Evolutionary conservation across 92 coral and sea anemone species (phyloP), one percentile per base, ranked within the genome.

Genomic region (Siderastrea siderea): DNA sequence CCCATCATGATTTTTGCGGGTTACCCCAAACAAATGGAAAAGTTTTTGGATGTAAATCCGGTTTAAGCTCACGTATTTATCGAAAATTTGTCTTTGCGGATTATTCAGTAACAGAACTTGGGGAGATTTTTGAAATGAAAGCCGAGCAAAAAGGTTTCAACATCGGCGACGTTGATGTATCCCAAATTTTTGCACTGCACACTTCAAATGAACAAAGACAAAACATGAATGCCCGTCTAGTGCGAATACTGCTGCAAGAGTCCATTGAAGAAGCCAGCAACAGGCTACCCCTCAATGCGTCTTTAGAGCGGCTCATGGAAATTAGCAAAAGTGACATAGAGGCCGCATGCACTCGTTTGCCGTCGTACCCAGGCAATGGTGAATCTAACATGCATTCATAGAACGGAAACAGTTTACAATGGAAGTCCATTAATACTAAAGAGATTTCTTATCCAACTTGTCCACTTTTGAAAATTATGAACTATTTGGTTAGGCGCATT

Each of bases 1-100:
- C 89, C 93, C 0, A 86, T 84, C 2, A 90, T 90, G 90, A 90
- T 90, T 10, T 90, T 90, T 52, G 86, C 93, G 0, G 86, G 93
- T 45, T 90, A 90, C 71, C 68, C 78, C 3, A 54, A 78, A 8
- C 72, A 72, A 13, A 84, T 84, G 89, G 38, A 61, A 0, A 44
- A 44, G 50, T 90, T 90, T 53, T 16, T 90, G 16, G 51, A 90
- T 5, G 47, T 84, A 9, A 90, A 90, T 46, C 93, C 74, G 2
- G 90, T 5, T 7, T 90, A 12, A 72, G 64, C 3, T 90, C 90
- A 13, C 48, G 90, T 6, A 85, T 90, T 3, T 84, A 84, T 1
- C 66, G 61, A 26, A 90, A 16, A 5, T 74, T 90, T 17, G 55
- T 54, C 57, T 68, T 84, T 55, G 75, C 85, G 6, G 88, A 89